phyloP scores from a whole-genome alignment of 1,140 invertebrate species.

The Sesamia nonagrioides region DNA sequence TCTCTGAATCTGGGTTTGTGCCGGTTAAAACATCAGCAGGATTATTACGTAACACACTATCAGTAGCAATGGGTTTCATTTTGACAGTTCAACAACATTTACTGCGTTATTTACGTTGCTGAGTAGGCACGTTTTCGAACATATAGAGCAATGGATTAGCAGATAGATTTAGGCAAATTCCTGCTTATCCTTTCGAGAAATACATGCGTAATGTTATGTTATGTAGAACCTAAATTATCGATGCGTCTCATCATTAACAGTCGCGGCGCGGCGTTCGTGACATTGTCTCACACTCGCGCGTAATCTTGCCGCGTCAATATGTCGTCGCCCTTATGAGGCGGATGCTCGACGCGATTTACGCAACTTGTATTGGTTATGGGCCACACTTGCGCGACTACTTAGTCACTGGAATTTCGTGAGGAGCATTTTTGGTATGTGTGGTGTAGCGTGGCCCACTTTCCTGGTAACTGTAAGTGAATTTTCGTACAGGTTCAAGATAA shows the following conservation, averaged over 20 bases:
- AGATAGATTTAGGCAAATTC: too few relatives aligned
- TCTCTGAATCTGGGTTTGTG: too few relatives aligned
- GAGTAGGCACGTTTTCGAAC: too few relatives aligned
- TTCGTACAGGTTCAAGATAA: conserved; percentile 27
- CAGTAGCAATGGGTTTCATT: too few relatives aligned
- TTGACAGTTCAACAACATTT: too few relatives aligned
- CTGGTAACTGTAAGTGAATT: conserved; percentile 34
- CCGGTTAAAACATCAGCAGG: too few relatives aligned
- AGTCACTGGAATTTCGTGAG: conserved; percentile 48
- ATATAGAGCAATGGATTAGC: too few relatives aligned
- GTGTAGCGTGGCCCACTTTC: conserved; percentile 21
- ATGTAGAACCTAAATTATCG: not conserved
- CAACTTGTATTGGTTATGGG: conserved; percentile 17
- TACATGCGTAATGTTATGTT: too few relatives aligned
- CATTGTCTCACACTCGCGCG: conserved; percentile 13
- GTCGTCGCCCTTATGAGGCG: conserved; percentile 31
- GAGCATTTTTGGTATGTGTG: conserved; percentile 4
- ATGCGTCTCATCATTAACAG: not conserved
- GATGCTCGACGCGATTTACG: conserved; percentile 40
- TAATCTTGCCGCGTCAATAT: conserved; percentile 1
- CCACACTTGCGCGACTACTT: conserved; percentile 16
- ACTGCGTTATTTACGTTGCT: too few relatives aligned
- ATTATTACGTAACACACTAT: too few relatives aligned
- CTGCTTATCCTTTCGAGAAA: too few relatives aligned
- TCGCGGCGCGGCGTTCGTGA: not conserved